Base-by-base conservation (phyloP, 1,140 invertebrate species). In the Mercenaria mercenaria region DNA sequence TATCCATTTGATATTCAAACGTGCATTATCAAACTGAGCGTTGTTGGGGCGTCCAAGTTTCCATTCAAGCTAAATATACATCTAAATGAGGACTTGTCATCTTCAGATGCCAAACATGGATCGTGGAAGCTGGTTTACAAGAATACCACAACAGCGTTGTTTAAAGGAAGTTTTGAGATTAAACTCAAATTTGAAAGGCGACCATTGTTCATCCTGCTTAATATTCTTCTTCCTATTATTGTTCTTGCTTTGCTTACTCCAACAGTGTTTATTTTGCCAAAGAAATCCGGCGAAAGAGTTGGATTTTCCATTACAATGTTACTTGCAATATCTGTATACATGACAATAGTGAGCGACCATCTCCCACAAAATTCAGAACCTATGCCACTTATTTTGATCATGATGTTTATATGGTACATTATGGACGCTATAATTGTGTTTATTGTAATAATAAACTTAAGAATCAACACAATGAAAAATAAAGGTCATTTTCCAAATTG, bases 301-400 rank as follows among this genome's bases (percentile, higher is more conserved):
- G 84, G 72, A 13, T 77, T 37, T 26, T 6, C 84, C 0, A 56
- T 76, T 0, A 86, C 67, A 56, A 77, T 86, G 84, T 39, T 86
- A 37, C 69, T 86, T 8, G 72, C 84, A 20, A 77, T 86, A 56
- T 86, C 84, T 2, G 84, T 86, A 61, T 74, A 72, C 41, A 86
- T 86, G 84, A 86, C 84, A 41, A 39, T 74, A 0, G 67, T 86
- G 20, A 61, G 69, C 8, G 52, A 76, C 32, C 34, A 77, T n/a
- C 69, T 86, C 29, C 84, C 84, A 0, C 23, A 74, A 8, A 56
- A 50, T 43, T 86, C 84, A 18, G 20, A 76, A 0, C 84, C 84
- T 20, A 80, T 80, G 32, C 47, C 77, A 3, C 18, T 37, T 6
- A 23, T 80, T 1, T 39, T 47, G 13, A 52, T 80, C 32, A 23